Base-by-base conservation (phyloP, 1,140 invertebrate genomes). In the Orius insidiosus region DNA sequence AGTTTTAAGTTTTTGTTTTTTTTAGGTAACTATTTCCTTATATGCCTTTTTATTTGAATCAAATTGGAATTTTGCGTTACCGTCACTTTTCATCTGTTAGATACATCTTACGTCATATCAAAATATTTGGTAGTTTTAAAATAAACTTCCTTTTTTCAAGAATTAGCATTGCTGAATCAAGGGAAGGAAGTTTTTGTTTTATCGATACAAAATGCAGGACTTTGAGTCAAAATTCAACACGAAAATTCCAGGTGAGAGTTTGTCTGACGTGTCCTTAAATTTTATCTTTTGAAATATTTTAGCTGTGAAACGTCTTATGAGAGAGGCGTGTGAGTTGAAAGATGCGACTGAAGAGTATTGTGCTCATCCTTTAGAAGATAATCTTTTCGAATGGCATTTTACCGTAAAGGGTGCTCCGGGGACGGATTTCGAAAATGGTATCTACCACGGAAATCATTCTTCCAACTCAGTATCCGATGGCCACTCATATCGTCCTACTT, bases 321-420 rank as follows among this genome's bases (percentile, higher is more conserved):
- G 81, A 58, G 92, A 97, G 66, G 89, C 92, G 1, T 67, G 76
- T 53, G 92, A 97, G 62, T 61, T 92, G 37, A 70, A 74, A 30
- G 73, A 85, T 49, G 74, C 88, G 11, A 92, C 87, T 10, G 85
- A 90, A 58, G 83, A 94, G 60, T 95, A 90, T 62, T 81, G 69
- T 66, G 90, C 89, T 14, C 77, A 78, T 55, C 92, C 92, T 16
- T 62, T 96, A 11, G 88, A 96, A 61, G 89, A 95, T 57, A 96
- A 96, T 67, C 63, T 97, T 18, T 97, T 96, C 67, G 92, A 97
- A 62, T 96, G 93, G 93, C 93, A 97, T 66, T 97, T 96, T 62
- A 96, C 92, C 0, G 78, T 96, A 6, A 69, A 81, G 58, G 90
- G 90, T 9, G 86, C 88, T 18, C 71, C 72, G 30, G 82, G 80